Evolutionary conservation across 1,140 invertebrate species (phyloP), one percentile per base, ranked within the genome.

Genomic region (Drosophila ambigua): DNA sequence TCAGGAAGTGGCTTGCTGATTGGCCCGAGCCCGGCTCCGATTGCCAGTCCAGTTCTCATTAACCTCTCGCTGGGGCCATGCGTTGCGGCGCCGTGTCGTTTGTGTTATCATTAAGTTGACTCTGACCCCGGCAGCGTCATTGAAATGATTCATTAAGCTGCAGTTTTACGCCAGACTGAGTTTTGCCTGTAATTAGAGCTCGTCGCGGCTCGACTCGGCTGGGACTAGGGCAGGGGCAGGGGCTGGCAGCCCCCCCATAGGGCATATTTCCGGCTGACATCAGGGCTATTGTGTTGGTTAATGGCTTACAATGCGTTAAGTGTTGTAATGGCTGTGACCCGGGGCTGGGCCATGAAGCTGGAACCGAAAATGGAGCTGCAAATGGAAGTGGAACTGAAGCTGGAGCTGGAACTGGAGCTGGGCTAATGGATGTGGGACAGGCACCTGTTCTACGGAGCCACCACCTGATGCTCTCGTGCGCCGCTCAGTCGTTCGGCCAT

Each of bases 91-190:
- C 15, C 26, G 31, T 4, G 9, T 28, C 15, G 26, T 46, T 8
- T 35, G 51, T 68, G 64, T 69, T 69, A 20, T 20, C 20, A 20
- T 20, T 20, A 20, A 20, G 20, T 20, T 20, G 20, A 20, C 20
- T 16, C 49, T 71, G 67, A 69, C 67, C 67, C 67, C 67, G 67
- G 45, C 59, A 43, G 65, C 79, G 80, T 75, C 79, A 83, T 83
- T 83, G 71, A 84, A 63, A 52, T 43, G 67, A 79, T 75, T 74
- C 79, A 83, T 83, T 83, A 83, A 72, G 52, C 64, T 71, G 79
- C 69, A 63, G 64, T 54, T 71, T 64, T 74, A 82, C 75, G 74
- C 75, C 55, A 66, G 69, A 63, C 54, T 61, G 28, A 51, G 68
- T 61, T 69, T 75, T 24, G 46, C 46, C 75, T 54, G 71, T 59